These are phyloP conservation scores for Dicrurus megarhynchus DNA, from an alignment of 2,113 vertebrate genomes.

Conservation along the genomic window DNA sequence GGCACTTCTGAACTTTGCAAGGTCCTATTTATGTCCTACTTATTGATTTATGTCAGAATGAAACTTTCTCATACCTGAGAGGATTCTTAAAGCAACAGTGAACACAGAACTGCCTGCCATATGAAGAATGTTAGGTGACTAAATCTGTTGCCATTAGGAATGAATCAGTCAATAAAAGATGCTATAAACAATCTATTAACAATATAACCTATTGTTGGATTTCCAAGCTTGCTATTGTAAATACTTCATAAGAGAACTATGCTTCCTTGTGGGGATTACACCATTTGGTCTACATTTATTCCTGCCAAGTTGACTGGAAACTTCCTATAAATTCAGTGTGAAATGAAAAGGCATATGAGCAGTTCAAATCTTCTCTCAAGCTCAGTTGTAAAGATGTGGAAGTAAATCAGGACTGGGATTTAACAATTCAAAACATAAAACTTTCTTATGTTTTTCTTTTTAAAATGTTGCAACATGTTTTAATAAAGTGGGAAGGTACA, in stretches of 20 bases:
- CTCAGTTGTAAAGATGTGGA: background rate
- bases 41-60: background rate
- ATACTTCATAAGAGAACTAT: slow-evolving; percentile 57
- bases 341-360: slow-evolving; percentile 28
- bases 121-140: slow-evolving; percentile 32
- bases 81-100: slow-evolving; percentile 13
- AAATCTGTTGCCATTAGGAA: slow-evolving; percentile 37
- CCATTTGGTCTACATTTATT: slow-evolving; percentile 47
- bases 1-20: slow-evolving; percentile 22
- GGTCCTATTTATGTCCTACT: background rate
- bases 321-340: slow-evolving; percentile 42
- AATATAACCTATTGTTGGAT: slow-evolving; percentile 50
- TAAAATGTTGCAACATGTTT: background rate
- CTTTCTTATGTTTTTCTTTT: background rate
- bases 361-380: background rate
- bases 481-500: background rate
- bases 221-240: slow-evolving; percentile 61
- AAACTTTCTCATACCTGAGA: slow-evolving; percentile 11
- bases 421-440: background rate
- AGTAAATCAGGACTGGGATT: background rate
- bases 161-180: slow-evolving; percentile 53
- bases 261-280: slow-evolving; percentile 57
- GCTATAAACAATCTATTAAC: slow-evolving; percentile 55
- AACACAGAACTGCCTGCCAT: background rate
- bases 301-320: slow-evolving; percentile 46